Evolutionary conservation across 2,113 vertebrate genomes (phyloP).

Genomic region (Macquaria ambigua): DNA sequence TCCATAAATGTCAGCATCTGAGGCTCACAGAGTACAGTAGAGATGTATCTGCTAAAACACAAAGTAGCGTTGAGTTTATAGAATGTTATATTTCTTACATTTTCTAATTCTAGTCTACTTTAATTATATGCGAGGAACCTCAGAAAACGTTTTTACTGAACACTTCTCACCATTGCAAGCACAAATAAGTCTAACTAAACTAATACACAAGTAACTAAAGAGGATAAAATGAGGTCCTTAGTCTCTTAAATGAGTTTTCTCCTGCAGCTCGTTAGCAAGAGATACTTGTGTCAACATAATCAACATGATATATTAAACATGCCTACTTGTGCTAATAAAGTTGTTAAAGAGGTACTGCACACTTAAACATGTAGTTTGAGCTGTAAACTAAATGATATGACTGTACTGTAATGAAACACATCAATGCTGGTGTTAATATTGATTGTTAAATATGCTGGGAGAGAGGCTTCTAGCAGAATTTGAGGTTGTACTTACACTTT

Average conservation of each 20-base stretch:
- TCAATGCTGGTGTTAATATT: too few species aligned
- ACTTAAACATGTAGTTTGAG: background rate
- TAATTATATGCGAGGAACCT: background rate
- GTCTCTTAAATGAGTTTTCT: background rate
- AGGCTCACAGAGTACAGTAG: slow-evolving; percentile 1
- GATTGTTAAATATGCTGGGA: too few species aligned
- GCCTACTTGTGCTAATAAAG: background rate
- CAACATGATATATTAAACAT: slow-evolving; percentile 10
- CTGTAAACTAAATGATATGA: too few species aligned
- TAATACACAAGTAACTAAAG: background rate
- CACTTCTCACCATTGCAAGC: background rate
- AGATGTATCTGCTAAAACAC: background rate
- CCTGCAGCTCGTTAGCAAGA: slow-evolving; percentile 9
- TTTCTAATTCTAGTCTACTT: background rate
- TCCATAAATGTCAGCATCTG: slow-evolving; percentile 56
- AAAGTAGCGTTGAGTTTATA: background rate
- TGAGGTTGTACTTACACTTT: too few species aligned
- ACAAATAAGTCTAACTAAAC: background rate
- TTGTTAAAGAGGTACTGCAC: background rate
- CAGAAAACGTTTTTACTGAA: background rate
- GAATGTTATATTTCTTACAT: background rate
- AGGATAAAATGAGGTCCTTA: background rate
- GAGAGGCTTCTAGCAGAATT: too few species aligned
- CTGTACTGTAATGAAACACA: too few species aligned
- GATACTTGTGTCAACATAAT: slow-evolving; percentile 11